Conservation (phyloP, 1,140 invertebrate genomes). For the Bombus huntii region DNA sequence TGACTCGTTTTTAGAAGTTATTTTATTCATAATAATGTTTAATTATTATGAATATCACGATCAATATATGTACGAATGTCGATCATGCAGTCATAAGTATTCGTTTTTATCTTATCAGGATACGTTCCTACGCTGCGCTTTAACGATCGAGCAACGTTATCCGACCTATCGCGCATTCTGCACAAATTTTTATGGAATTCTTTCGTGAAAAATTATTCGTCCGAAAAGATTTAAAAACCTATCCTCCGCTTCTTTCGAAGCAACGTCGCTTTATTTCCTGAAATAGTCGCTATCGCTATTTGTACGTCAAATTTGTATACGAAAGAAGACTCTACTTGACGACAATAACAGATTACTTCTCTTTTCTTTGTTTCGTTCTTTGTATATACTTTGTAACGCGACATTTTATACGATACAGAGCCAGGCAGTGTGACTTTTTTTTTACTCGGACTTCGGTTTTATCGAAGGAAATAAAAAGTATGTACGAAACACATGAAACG, state of each 20-base stretch:
- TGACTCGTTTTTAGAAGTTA: slow-evolving; percentile 36
- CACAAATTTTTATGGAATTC: not conserved
- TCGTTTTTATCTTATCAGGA: not conserved
- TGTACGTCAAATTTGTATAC: too few relatives aligned
- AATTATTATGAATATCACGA: not conserved
- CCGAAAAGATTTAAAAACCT: rapidly evolving
- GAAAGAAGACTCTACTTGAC: not conserved
- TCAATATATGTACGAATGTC: too few relatives aligned
- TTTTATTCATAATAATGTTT: slow-evolving; percentile 7
- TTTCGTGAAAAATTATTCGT: not conserved
- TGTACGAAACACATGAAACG: too few relatives aligned
- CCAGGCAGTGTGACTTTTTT: too few relatives aligned
- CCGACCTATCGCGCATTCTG: not conserved
- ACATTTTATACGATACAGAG: too few relatives aligned
- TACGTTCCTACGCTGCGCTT: not conserved
- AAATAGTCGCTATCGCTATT: too few relatives aligned
- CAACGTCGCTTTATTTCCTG: not conserved
- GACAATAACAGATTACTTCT: slow-evolving; percentile 23
- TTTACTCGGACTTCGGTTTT: too few relatives aligned
- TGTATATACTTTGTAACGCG: not conserved
- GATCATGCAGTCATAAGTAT: not conserved
- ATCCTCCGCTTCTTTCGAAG: not conserved
- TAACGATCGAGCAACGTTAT: too few relatives aligned
- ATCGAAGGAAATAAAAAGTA: too few relatives aligned
- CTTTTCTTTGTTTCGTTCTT: not conserved